Conservation (phyloP, 2,888 invertebrate genomes). For the Parasteatoda lunata region DNA sequence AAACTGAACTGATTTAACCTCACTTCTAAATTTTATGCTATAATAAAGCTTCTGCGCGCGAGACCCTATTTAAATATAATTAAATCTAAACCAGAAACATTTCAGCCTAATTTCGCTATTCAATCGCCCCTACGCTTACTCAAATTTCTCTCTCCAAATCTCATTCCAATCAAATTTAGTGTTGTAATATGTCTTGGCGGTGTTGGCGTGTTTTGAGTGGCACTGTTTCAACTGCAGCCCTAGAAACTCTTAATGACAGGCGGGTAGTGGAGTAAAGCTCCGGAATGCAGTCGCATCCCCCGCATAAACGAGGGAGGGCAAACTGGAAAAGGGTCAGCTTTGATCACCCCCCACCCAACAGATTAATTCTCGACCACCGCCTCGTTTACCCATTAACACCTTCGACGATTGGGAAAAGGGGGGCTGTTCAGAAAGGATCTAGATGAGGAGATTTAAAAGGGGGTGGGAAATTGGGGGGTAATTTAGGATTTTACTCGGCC, state of each 20-base stretch:
- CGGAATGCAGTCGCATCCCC: slow-evolving; percentile 34
- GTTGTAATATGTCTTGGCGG: slow-evolving; percentile 17
- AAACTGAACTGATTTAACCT: no score
- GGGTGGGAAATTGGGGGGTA: slow-evolving; percentile 14
- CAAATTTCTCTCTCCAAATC: no score
- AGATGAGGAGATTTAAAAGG: not conserved
- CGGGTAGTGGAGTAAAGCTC: slow-evolving; percentile 5
- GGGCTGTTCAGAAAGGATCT: not conserved
- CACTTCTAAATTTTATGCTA: no score
- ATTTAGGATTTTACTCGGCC: slow-evolving; percentile 50
- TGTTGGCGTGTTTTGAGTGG: slow-evolving; percentile 33
- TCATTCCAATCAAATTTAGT: no score
- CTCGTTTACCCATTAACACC: slow-evolving; percentile 62
- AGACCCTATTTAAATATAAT: no score
- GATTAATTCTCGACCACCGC: slow-evolving; percentile 67
- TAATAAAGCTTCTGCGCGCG: no score
- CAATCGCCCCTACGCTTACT: no score
- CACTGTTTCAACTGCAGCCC: slow-evolving; percentile 36
- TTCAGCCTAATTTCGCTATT: no score
- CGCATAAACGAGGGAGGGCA: slow-evolving; percentile 47
- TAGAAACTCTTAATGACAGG: slow-evolving; percentile 49
- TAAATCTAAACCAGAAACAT: no score
- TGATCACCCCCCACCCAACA: slow-evolving; percentile 52
- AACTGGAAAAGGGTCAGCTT: slow-evolving; percentile 49
- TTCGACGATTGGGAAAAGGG: slow-evolving; percentile 10